These are phyloP conservation scores for Oeneis ivallda DNA, from an alignment of 2,888 invertebrate species.

Conservation along the genomic window DNA sequence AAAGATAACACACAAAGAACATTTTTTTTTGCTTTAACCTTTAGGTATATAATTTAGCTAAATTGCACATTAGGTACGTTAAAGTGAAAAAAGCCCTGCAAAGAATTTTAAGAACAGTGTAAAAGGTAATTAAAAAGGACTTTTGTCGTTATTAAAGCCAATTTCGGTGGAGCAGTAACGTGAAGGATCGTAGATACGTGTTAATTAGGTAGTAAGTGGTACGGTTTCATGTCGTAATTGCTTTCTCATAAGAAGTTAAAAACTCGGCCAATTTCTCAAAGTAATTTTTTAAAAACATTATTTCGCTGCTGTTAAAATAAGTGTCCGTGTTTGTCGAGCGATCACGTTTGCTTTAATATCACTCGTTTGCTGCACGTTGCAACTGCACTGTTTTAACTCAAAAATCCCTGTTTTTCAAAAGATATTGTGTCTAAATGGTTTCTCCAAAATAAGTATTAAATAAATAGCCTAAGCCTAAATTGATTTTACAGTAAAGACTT, in stretches of 20 bases:
- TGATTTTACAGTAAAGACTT: no score
- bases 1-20: neutral
- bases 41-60: slow-evolving; percentile 1
- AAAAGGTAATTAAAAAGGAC: slow-evolving; percentile 5
- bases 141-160: slow-evolving; percentile 1
- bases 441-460: no score
- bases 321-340: no score
- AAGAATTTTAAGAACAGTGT: neutral
- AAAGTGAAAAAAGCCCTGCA: neutral
- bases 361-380: no score
- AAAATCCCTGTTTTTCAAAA: no score
- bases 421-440: no score
- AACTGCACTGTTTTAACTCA: no score
- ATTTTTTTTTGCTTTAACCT: neutral
- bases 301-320: no score
- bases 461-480: no score
- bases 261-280: neutral
- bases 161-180: neutral
- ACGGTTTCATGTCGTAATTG: slow-evolving; percentile 21
- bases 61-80: neutral
- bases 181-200: slow-evolving; percentile 8
- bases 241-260: slow-evolving; percentile 5
- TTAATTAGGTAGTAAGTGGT: slow-evolving; percentile 23
- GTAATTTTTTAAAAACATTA: neutral
- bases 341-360: no score